Evolutionary conservation across 2,797 vertebrate species (phyloP).

Genomic region (Trachops cirrhosus): DNA sequence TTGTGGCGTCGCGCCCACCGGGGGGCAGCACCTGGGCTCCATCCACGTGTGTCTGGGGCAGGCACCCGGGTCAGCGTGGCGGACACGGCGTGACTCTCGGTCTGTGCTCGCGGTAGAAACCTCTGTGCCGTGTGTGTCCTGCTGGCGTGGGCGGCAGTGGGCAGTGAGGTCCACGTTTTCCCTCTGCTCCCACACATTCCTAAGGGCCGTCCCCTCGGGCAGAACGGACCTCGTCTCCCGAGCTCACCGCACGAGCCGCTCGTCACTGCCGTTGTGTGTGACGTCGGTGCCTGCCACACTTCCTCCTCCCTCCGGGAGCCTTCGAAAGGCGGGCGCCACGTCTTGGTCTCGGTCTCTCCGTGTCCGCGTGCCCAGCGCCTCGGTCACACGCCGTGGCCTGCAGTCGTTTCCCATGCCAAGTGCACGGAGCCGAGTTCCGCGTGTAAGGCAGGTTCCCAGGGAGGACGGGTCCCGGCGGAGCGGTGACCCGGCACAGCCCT

Average conservation of each 20-base stretch:
- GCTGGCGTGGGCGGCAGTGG: no score
- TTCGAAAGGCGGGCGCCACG: background rate
- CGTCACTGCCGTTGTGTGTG: no score
- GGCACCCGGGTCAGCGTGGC: no score
- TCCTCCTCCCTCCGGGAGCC: background rate
- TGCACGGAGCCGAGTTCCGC: background rate
- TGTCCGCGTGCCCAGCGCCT: background rate
- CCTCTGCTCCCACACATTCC: no score
- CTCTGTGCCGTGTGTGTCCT: no score
- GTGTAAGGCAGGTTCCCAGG: background rate
- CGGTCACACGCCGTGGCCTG: background rate
- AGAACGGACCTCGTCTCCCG: rapidly evolving
- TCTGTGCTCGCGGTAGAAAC: no score
- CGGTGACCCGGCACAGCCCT: background rate
- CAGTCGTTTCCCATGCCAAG: background rate
- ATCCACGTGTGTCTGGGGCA: background rate
- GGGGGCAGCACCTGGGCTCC: background rate
- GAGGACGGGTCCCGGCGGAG: background rate
- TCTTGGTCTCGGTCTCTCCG: background rate
- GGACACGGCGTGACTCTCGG: no score
- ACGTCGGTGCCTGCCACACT: background rate
- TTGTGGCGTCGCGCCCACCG: background rate
- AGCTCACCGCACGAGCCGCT: no score
- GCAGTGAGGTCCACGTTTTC: no score
- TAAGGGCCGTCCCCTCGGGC: no score